Base-by-base conservation (phyloP, 2,888 invertebrate genomes). In the Tenthredo distinguenda region DNA sequence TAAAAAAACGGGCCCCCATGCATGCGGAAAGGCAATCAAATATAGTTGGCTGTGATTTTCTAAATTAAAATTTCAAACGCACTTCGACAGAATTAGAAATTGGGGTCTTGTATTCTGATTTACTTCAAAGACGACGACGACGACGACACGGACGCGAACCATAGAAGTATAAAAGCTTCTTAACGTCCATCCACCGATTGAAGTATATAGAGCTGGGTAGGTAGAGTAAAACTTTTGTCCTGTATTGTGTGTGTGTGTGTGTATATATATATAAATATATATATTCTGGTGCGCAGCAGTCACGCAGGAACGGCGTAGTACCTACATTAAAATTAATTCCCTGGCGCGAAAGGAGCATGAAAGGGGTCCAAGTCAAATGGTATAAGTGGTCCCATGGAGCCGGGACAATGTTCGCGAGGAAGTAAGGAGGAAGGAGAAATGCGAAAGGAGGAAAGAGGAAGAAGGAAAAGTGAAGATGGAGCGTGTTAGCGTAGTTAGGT, bases 241-340 rank as follows among this genome's bases (percentile, higher is more conserved):
- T 9, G 47, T 74, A 26, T 26, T 26, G 26, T 26, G 26, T 26
- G 26, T 34, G 34, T 50, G 4, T 6, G 21, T 15, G n/a, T 37
- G n/a, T 9, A 21, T 62, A 62, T 7, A 40, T 40, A 26, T 18
- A 72, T 12, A 40, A n/a, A n/a, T n/a, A n/a, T n/a, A n/a, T n/a
- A n/a, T n/a, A n/a, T n/a, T n/a, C n/a, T n/a, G 7, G 55, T 55
- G 55, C 55, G 55, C 55, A n/a, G 1, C 50, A 47, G 72, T 68
- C 40, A 40, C 74, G 40, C 43, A 68, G 74, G 3, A 40, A 68
- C 68, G 31, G 6, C 31, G 12, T 12, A 40, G 40, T 31, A 26
- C 34, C 77, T 31, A 77, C 55, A 77, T 77, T 77, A 77, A 77
- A 77, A 77, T 77, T 77, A 77, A 77, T 77, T 77, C 37, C 77